Conservation (phyloP, 2,113 vertebrate species). For the Istiophorus platypterus region DNA sequence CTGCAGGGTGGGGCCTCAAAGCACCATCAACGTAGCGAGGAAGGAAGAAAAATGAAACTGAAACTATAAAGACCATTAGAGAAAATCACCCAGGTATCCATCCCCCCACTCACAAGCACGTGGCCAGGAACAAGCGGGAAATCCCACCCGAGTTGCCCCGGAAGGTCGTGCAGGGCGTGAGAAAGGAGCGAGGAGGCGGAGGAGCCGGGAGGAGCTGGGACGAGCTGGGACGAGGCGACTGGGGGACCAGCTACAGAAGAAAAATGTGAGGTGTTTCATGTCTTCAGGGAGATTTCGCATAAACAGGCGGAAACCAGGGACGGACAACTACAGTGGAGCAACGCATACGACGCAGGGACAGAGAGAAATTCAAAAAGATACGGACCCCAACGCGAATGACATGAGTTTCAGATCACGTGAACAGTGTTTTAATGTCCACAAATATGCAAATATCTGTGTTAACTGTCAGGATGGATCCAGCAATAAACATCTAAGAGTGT, state of each 20-base stretch:
- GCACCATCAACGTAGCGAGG: not conserved
- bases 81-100: constrained; percentile 39
- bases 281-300: not conserved
- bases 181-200: not conserved
- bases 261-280: not conserved
- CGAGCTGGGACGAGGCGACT: not conserved
- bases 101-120: constrained; percentile 19
- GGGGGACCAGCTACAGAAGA: not conserved
- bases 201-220: not conserved
- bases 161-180: no score
- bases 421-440: not conserved
- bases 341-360: not conserved
- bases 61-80: constrained; percentile 5
- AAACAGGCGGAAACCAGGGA: not conserved
- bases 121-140: no score
- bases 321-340: not conserved
- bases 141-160: no score
- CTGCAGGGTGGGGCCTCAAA: constrained; percentile 50
- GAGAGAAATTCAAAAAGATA: not conserved
- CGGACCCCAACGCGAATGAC: not conserved
- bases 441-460: not conserved
- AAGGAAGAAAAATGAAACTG: not conserved
- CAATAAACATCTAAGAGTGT: no score
- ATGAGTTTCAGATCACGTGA: not conserved
- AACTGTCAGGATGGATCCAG: no score